Conservation (phyloP, 2,113 vertebrate genomes). For the Neoarius graeffei region DNA sequence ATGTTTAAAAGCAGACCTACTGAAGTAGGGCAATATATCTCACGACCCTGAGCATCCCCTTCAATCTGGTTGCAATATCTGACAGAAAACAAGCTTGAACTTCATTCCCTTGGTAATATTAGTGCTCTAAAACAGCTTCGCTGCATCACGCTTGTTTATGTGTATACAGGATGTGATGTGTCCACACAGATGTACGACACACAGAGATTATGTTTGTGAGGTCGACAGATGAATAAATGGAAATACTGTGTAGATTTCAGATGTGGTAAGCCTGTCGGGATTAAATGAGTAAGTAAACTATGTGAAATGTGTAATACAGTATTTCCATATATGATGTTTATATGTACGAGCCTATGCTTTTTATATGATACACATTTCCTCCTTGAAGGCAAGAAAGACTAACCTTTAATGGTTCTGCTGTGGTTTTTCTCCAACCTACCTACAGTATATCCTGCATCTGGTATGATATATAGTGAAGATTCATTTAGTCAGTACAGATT, state of each 20-base stretch:
- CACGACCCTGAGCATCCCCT: background rate
- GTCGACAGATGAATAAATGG: background rate
- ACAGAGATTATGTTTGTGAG: background rate
- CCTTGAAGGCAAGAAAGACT: no score
- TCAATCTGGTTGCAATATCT: background rate
- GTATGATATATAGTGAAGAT: background rate
- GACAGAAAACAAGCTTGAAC: background rate
- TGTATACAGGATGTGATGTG: background rate
- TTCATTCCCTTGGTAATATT: background rate
- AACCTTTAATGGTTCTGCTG: background rate
- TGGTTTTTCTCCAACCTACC: background rate
- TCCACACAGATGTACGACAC: no score
- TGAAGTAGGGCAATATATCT: background rate
- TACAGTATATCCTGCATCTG: background rate
- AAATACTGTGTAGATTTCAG: background rate
- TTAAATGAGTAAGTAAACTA: background rate
- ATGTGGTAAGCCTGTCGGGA: background rate
- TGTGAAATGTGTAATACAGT: background rate
- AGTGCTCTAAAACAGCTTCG: background rate
- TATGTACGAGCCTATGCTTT: background rate
- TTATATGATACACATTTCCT: no score
- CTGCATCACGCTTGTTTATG: background rate
- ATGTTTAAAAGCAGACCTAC: background rate
- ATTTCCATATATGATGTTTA: no score
- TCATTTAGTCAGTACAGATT: background rate